These are phyloP conservation scores for Nudaria mundana DNA, from an alignment of 2,888 invertebrate species.

Conservation along the genomic window DNA sequence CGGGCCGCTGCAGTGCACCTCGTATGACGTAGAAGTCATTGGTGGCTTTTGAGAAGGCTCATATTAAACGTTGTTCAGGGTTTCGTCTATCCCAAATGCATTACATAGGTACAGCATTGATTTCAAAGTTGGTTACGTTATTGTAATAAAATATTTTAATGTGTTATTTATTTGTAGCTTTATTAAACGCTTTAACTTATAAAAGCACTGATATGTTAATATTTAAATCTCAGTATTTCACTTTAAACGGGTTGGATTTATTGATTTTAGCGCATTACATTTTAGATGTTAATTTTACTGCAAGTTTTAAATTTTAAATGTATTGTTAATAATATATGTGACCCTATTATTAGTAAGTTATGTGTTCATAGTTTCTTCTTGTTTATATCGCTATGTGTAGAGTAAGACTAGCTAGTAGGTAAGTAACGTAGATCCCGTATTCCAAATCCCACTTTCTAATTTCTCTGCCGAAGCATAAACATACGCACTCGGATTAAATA, in stretches of 20 bases:
- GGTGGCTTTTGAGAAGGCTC: too few species aligned
- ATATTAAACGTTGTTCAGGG: constrained; percentile 21
- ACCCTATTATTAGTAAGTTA: constrained; percentile 35
- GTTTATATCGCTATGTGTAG: constrained; percentile 30
- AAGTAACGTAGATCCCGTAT: constrained; percentile 26
- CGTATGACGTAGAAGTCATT: too few species aligned
- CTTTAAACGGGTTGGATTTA: constrained; percentile 62
- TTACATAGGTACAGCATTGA: constrained; percentile 47
- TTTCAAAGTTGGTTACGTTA: constrained; percentile 78
- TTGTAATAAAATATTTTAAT: constrained; percentile 79
- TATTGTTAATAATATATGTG: constrained; percentile 46
- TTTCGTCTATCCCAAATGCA: constrained; percentile 36
- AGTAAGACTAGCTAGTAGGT: constrained; percentile 22
- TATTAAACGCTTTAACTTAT: constrained; percentile 70
- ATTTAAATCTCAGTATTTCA: constrained; percentile 59
- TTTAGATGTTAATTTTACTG: constrained; percentile 47
- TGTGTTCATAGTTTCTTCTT: constrained; percentile 56
- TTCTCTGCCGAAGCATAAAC: constrained; percentile 30
- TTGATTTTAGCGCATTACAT: constrained; percentile 56
- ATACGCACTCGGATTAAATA: constrained; percentile 53
- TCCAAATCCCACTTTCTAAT: constrained; percentile 56
- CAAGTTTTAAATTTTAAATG: constrained; percentile 40
- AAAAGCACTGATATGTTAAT: constrained; percentile 55
- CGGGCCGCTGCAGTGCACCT: too few species aligned
- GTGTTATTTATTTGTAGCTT: constrained; percentile 81